Evolutionary conservation across 2,113 vertebrate species (phyloP), one percentile per base, ranked within the genome.

Genomic region (Pogonocichla stellata): DNA sequence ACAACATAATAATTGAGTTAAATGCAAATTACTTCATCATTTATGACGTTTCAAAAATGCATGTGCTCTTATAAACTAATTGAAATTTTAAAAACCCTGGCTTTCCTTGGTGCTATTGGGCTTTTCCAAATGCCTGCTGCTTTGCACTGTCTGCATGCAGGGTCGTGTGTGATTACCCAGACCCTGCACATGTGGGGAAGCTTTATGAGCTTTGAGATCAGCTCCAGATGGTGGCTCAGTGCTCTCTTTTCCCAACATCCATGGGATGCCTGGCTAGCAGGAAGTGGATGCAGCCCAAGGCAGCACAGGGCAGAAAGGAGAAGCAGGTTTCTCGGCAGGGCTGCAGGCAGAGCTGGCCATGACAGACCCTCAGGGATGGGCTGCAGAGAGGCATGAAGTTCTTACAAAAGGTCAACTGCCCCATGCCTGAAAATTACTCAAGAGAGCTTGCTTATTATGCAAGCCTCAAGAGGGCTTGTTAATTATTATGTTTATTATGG

Each of bases 1-100:
- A 90, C 45, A 82, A 15, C 28, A 45, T 42, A 90, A 38, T 65
- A 94, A 95, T 93, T 45, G 50, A 92, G 54, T 93, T 92, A 96
- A 95, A 92, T 42, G 42, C 31, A 90, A 86, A 96, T 96, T 77
- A 69, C 50, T 42, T 86, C 3, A 8, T 90, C 25, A 80, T 94
- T 92, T 72, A 58, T 72, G 73, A 85, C 1, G 6, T 93, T 88
- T 93, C 61, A 53, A 66, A 92, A 91, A 75, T 19, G n/a, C 48
- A 75, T 87, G 36, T 69, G 40, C 34, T 78, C 65, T 64, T 74
- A 40, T 81, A 85, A 91, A 79, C 84, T 36, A 79, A 92, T 62
- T 88, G 79, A 82, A 92, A 87, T 31, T 22, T 5, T 5, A 88
- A 84, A 82, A 26, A 9, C 6, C 31, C 53, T 80, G 25, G 0